Evolutionary conservation across 2,113 vertebrate species (phyloP).

Genomic region (Cebidichthys violaceus): DNA sequence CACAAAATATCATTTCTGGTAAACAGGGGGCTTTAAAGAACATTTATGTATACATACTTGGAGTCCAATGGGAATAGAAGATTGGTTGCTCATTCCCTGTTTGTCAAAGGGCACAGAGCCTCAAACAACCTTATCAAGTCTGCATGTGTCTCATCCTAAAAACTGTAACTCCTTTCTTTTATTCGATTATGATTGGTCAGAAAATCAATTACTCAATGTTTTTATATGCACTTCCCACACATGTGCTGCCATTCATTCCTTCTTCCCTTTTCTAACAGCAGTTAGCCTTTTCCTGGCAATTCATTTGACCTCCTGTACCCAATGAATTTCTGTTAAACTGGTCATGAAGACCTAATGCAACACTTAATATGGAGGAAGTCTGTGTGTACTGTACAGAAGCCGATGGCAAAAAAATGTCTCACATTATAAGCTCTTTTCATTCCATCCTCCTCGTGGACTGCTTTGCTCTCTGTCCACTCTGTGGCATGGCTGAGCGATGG

Average conservation of each 20-base stretch:
- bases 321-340: constrained; percentile 57
- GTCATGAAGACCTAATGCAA: constrained; percentile 41
- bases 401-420: constrained; percentile 44
- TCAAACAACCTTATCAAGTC: background rate
- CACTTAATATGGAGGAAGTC: constrained; percentile 14
- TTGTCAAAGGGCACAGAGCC: constrained; percentile 1
- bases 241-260: constrained; percentile 10
- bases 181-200: constrained; percentile 32
- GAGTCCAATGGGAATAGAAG: background rate
- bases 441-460: constrained; percentile 37
- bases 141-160: background rate
- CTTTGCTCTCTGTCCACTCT: constrained; percentile 52
- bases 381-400: constrained; percentile 55
- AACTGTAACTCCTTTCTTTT: background rate
- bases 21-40: background rate
- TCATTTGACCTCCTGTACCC: constrained; percentile 55
- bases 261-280: constrained; percentile 30
- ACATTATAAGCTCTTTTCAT: constrained; percentile 54
- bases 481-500: constrained; percentile 61
- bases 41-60: background rate
- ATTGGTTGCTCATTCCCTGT: background rate
- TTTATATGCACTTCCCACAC: constrained; percentile 18
- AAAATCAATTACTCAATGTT: constrained; percentile 48
- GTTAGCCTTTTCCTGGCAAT: constrained; percentile 40
- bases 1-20: background rate